Percentiles rank a stretch among this genome's conserved stretches.
Conservation (phyloP, 2,797 vertebrate species). For the Staurois parvus region DNA sequence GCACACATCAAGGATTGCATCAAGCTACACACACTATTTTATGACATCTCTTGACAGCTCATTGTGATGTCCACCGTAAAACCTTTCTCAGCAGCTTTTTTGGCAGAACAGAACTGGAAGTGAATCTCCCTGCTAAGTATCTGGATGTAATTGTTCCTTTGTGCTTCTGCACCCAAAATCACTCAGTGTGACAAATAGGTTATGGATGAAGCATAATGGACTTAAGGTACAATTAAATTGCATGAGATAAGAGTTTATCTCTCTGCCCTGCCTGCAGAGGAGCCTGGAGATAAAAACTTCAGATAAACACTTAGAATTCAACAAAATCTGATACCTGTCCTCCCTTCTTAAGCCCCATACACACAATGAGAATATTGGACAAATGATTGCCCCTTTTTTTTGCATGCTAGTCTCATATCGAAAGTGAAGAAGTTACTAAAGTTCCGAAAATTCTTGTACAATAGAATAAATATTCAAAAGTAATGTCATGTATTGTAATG, state of each 20-base stretch:
- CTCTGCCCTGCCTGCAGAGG: not conserved
- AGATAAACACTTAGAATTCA: not conserved
- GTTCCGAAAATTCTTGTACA: no score
- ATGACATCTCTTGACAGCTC: not conserved
- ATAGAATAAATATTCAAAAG: no score
- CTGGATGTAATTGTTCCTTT: not conserved
- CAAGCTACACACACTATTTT: not conserved
- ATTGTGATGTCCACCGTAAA: not conserved
- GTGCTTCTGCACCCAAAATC: not conserved
- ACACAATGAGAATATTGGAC: no score
- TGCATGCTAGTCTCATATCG: no score
- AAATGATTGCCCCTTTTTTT: no score
- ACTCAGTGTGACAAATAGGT: not conserved
- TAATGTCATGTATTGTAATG: no score
- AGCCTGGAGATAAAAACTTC: not conserved
- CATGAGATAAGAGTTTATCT: slow-evolving; percentile 25
- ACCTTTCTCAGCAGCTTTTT: not conserved
- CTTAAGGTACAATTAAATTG: not conserved
- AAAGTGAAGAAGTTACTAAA: no score
- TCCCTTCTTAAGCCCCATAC: no score
- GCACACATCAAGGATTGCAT: not conserved
- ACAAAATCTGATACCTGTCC: not conserved
- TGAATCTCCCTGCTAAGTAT: not conserved
- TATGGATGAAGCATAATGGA: not conserved
- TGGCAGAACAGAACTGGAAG: not conserved